These are phyloP conservation scores for Rhinophrynus dorsalis DNA, from an alignment of 2,797 vertebrate species.

Conservation along the genomic window DNA sequence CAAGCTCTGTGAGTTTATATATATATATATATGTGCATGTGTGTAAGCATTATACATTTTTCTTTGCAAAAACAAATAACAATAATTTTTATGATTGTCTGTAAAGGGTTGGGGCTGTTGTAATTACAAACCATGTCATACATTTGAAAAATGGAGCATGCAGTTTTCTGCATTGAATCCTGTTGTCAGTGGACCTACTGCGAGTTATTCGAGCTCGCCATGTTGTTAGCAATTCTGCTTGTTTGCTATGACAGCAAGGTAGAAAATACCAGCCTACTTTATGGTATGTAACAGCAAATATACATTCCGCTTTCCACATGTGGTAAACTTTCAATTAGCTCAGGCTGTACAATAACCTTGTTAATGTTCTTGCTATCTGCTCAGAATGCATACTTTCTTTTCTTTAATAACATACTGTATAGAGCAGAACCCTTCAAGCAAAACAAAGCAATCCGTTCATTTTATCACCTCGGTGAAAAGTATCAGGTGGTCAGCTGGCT, in stretches of 20 bases:
- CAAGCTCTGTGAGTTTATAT: no score
- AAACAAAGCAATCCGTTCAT: slow-evolving; percentile 77
- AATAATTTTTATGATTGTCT: slow-evolving; percentile 80
- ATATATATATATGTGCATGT: no score
- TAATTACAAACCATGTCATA: slow-evolving; percentile 80
- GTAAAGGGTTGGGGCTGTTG: slow-evolving; percentile 83
- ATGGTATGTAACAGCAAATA: slow-evolving; percentile 73
- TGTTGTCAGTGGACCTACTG: slow-evolving; percentile 70
- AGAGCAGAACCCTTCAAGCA: slow-evolving; percentile 71
- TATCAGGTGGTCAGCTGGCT: slow-evolving; percentile 74
- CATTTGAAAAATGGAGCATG: slow-evolving; percentile 79
- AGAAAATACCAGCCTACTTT: slow-evolving; percentile 68
- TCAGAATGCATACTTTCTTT: slow-evolving; percentile 59
- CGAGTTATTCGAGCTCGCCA: slow-evolving; percentile 72
- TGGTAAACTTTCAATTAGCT: slow-evolving; percentile 74
- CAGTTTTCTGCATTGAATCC: slow-evolving; percentile 68
- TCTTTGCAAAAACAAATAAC: no score
- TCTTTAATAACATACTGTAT: slow-evolving; percentile 69
- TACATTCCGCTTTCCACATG: slow-evolving; percentile 68
- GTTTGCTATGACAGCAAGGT: slow-evolving; percentile 71
- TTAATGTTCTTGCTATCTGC: slow-evolving; percentile 60
- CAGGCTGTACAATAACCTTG: slow-evolving; percentile 64
- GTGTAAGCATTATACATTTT: no score
- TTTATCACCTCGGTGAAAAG: slow-evolving; percentile 75
- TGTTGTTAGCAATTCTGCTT: slow-evolving; percentile 75